Percentiles rank a stretch among this genome's conserved stretches.
phyloP scores from a whole-genome alignment of 2,888 invertebrate species.

The Melanotus villosus region DNA sequence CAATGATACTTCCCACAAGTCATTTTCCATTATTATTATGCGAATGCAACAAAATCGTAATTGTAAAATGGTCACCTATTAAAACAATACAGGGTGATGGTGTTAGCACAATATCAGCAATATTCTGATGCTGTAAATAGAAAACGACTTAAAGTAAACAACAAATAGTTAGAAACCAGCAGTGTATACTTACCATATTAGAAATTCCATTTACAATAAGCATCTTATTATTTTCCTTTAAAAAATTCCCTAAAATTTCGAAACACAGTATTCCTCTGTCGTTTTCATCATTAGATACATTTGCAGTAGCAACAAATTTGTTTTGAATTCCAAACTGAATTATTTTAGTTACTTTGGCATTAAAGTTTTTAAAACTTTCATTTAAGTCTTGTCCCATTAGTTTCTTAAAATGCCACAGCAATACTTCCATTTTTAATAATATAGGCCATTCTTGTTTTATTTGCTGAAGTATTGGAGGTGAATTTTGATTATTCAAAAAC shows the following conservation, averaged over 20 bases:
- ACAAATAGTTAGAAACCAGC: too few relatives aligned
- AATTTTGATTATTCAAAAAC: not conserved
- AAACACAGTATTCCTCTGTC: not conserved
- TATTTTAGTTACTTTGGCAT: not conserved
- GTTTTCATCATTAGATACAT: not conserved
- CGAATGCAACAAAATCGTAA: too few relatives aligned
- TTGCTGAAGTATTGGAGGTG: too few relatives aligned
- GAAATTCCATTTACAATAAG: too few relatives aligned
- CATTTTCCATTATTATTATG: too few relatives aligned
- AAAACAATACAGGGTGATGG: too few relatives aligned
- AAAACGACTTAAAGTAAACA: too few relatives aligned
- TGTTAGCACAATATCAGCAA: too few relatives aligned
- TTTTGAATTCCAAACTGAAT: not conserved
- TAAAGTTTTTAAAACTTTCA: not conserved
- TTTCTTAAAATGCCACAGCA: slow-evolving; percentile 35
- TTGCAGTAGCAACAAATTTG: not conserved
- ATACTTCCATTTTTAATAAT: not conserved
- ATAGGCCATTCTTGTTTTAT: slow-evolving; percentile 28
- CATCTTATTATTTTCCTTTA: not conserved
- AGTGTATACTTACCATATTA: too few relatives aligned
- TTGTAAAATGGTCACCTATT: too few relatives aligned
- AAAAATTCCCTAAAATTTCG: not conserved
- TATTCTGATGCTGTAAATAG: too few relatives aligned
- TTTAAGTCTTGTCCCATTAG: slow-evolving; percentile 20
- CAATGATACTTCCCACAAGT: too few relatives aligned